Percentiles rank a stretch among this genome's conserved stretches.
phyloP scores from a whole-genome alignment of 2,113 vertebrate genomes.

The Sarotherodon lohbergeri region DNA sequence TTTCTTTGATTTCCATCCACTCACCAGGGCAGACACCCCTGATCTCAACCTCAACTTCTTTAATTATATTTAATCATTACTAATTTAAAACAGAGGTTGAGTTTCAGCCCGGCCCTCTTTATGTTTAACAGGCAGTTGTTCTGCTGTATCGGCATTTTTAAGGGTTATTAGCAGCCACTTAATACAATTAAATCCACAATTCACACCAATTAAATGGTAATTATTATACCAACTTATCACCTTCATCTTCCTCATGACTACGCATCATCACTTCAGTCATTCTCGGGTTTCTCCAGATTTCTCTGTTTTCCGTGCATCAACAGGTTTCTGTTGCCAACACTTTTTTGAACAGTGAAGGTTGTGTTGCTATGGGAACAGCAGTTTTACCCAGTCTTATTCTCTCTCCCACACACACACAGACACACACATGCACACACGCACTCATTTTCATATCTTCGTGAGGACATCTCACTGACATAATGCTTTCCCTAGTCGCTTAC shows the following conservation, averaged over 20 bases:
- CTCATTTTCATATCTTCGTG: neutral
- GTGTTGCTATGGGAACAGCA: constrained; percentile 15
- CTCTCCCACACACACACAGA: neutral
- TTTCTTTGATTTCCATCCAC: neutral
- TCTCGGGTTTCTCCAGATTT: neutral
- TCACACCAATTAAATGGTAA: neutral
- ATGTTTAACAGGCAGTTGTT: neutral
- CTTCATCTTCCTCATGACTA: neutral
- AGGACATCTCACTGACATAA: neutral
- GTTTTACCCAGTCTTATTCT: neutral
- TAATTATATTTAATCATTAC: neutral
- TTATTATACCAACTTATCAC: neutral
- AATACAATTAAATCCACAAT: neutral
- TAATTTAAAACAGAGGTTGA: neutral
- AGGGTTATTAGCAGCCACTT: neutral
- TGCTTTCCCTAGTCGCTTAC: neutral
- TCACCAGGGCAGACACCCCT: neutral
- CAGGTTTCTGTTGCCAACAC: constrained; percentile 20
- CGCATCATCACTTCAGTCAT: neutral
- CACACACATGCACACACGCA: neutral
- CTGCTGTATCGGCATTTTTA: neutral
- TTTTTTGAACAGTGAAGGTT: neutral
- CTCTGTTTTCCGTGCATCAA: neutral
- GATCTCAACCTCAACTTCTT: neutral
- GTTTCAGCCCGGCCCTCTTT: neutral